Conservation (phyloP, 2,113 vertebrate species). For the Trematocara zebra region DNA sequence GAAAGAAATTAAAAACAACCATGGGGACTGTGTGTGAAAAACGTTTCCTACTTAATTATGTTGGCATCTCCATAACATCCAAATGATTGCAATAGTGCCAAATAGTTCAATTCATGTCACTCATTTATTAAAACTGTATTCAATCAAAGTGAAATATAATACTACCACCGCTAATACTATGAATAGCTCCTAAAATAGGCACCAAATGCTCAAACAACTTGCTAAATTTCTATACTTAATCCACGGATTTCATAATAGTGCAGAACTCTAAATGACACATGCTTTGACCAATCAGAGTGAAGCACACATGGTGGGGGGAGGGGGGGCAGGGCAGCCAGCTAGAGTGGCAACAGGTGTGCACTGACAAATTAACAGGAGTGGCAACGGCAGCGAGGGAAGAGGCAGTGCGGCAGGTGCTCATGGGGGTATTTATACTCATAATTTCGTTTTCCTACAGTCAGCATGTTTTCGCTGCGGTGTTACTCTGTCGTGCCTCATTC, state of each 20-base stretch:
- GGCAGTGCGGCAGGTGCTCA: constrained; percentile 46
- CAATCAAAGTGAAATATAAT: not conserved
- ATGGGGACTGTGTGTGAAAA: not conserved
- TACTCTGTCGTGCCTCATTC: not conserved
- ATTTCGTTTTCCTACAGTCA: constrained; percentile 64
- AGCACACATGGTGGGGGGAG: not conserved
- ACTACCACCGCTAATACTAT: not conserved
- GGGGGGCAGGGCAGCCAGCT: not conserved
- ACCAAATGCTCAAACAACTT: not conserved
- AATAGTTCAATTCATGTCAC: not conserved
- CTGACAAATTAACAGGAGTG: constrained; percentile 26
- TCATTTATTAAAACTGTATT: not conserved
- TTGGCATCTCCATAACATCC: not conserved
- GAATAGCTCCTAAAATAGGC: not conserved
- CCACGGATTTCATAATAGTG: not conserved
- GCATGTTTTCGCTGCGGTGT: constrained; percentile 59
- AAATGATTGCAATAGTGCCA: not conserved
- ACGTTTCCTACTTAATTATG: not conserved
- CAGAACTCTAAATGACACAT: not conserved
- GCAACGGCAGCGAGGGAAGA: not conserved
- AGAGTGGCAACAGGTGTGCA: constrained; percentile 40
- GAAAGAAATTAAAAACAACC: not conserved
- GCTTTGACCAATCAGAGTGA: not conserved
- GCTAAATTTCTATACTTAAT: not conserved
- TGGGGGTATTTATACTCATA: constrained; percentile 66